Percentiles rank a stretch among this genome's conserved stretches.
These are phyloP conservation scores for Enteromius radiatus DNA, from an alignment of 2,797 vertebrate genomes.

Conservation along the genomic window DNA sequence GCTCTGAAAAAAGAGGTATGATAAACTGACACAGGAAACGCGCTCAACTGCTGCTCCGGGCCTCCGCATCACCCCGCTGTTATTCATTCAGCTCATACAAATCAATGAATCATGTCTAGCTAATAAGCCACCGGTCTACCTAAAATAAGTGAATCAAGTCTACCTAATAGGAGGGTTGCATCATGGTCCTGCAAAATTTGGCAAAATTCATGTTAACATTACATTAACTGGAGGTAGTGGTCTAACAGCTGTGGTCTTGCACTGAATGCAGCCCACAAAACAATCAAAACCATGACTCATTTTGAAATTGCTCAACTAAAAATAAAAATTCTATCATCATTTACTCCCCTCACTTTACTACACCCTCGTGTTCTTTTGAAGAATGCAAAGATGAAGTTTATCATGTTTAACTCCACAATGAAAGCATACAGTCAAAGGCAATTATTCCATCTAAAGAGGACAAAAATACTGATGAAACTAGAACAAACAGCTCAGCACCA, in stretches of 20 bases:
- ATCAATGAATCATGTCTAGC: neutral
- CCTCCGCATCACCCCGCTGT: neutral
- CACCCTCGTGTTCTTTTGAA: neutral
- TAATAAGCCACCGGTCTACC: neutral
- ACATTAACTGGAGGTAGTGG: neutral
- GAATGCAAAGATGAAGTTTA: neutral
- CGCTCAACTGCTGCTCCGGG: neutral
- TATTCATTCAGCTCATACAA: neutral
- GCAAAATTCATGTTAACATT: neutral
- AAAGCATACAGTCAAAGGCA: neutral
- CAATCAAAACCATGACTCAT: neutral
- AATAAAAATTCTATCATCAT: neutral
- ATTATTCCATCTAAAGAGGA: neutral
- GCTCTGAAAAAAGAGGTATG: neutral
- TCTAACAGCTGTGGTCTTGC: neutral
- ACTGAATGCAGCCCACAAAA: neutral
- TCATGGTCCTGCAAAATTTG: neutral
- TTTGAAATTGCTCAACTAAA: neutral
- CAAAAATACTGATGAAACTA: neutral
- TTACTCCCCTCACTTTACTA: neutral
- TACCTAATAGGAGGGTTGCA: neutral
- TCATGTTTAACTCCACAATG: too few species aligned
- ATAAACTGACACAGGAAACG: slow-evolving; percentile 1
- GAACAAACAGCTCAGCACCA: neutral
- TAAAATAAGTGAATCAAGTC: neutral